Base-by-base conservation (phyloP, 2,888 invertebrate species). In the Orthosia gracilis region DNA sequence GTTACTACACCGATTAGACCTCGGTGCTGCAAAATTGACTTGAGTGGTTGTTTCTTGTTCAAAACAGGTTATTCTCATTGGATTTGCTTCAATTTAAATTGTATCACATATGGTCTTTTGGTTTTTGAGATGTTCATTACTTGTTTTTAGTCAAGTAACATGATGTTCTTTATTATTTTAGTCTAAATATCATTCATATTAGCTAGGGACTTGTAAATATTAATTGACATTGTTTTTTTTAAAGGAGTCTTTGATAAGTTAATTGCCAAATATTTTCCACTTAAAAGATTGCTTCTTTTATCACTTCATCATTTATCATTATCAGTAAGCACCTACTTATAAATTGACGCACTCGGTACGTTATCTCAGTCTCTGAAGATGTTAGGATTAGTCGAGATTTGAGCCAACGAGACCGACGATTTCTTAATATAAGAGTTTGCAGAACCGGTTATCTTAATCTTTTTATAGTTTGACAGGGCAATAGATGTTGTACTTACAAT, bases 331-430 rank as follows among this genome's bases (percentile, higher is more conserved):
- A 73, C 68, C 73, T 83, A 79, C 80, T 79, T 73, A 80, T 70
- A 77, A 78, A 76, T 75, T 76, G 78, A 77, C 68, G 80, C 58
- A 85, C 79, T 84, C 45, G 62, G 67, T 82, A 82, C 75, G 78
- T 78, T 91, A 91, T 91, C n/a, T n/a, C 89, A 87, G 83, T 77
- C 55, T 73, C 78, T 84, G 79, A 87, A 89, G 89, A 91, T 87
- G 88, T 86, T 76, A 77, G 86, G 91, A 93, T 93, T 91, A 93
- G 85, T 88, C 73, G 87, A 90, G 93, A 93, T 93, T 93, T 90
- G 69, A 83, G 77, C 78, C 82, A 67, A 80, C 83, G 79, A 82
- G 80, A 78, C 74, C 76, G 80, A 80, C 77, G 76, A 81, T 82
- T 83, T 84, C 78, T 79, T 86, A 82, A 88, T 84, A 85, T 83